Percentiles rank a stretch among this genome's conserved stretches.
These are phyloP conservation scores for Zaprionus inermis DNA, from an alignment of 1,140 invertebrate species.

Conservation along the genomic window DNA sequence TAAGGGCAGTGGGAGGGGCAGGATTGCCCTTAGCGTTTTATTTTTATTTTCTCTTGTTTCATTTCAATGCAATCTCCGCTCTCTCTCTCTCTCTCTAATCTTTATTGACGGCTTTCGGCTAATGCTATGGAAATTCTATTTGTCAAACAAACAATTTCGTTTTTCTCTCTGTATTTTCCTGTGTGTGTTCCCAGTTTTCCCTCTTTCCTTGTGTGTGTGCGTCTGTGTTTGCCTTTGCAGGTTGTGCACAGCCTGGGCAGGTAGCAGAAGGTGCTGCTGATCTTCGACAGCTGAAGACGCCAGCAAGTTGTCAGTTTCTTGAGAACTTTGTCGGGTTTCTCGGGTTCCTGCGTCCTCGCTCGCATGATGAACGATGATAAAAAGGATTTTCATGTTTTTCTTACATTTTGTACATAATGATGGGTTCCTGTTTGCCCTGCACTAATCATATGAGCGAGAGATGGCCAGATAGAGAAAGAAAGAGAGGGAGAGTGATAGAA, in stretches of 20 bases:
- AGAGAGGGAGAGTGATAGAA: neutral
- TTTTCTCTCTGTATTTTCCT: conserved; percentile 33
- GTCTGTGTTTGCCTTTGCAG: conserved; percentile 36
- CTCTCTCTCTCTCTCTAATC: conserved; percentile 74
- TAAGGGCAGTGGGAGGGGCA: neutral
- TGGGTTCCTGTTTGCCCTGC: conserved; percentile 27
- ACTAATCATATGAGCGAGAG: conserved; percentile 24
- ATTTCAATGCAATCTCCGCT: conserved; percentile 66
- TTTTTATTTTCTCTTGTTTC: conserved; percentile 10
- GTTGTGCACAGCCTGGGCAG: conserved; percentile 15
- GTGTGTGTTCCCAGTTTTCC: conserved; percentile 34
- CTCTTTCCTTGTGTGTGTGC: neutral
- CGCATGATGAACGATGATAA: conserved; percentile 33
- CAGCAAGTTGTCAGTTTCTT: conserved; percentile 10
- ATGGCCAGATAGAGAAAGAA: neutral
- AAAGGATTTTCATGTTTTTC: conserved; percentile 68
- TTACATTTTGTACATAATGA: conserved; percentile 46
- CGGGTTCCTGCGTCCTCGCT: conserved; percentile 9
- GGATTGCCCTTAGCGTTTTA: conserved; percentile 1
- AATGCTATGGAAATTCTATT: conserved; percentile 64
- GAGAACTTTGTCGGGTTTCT: conserved; percentile 22
- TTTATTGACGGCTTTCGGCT: conserved; percentile 63
- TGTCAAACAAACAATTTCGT: conserved; percentile 75
- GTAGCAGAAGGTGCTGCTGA: conserved; percentile 35
- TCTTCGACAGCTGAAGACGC: conserved; percentile 52